These are phyloP conservation scores for Dipodomys ordii DNA, from an alignment of 2,113 vertebrate species.

Conservation along the genomic window DNA sequence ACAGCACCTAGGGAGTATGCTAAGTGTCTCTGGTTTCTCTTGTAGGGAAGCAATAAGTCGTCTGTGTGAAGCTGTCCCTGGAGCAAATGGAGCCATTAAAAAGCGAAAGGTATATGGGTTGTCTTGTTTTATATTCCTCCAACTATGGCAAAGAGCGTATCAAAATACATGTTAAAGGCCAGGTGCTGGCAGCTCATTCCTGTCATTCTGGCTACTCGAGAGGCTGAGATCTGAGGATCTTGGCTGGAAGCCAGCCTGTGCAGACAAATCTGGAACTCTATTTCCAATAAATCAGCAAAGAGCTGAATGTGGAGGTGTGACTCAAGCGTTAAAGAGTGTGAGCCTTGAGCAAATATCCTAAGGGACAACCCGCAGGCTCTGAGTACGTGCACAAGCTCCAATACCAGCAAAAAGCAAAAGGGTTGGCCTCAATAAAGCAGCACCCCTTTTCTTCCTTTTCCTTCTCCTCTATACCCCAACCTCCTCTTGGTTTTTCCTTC, in stretches of 20 bases:
- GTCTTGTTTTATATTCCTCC: constrained; percentile 49
- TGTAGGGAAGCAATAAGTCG: constrained; percentile 96
- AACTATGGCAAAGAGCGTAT: constrained; percentile 22
- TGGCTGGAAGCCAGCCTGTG: no score
- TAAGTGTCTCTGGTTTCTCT: constrained; percentile 79
- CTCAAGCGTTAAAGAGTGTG: no score
- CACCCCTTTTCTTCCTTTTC: background rate
- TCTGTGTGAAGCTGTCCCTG: constrained; percentile 91
- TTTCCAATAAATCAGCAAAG: no score
- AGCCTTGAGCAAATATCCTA: no score
- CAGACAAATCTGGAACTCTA: no score
- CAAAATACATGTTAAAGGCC: background rate
- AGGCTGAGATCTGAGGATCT: no score
- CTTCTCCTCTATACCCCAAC: background rate
- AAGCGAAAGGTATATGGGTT: constrained; percentile 89
- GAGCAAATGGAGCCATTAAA: constrained; percentile 89
- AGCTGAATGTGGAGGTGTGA: no score
- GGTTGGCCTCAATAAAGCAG: no score
- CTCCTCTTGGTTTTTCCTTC: background rate
- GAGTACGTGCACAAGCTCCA: no score
- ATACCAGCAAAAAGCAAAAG: background rate
- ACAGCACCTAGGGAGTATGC: background rate
- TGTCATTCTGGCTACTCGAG: no score
- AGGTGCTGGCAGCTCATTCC: background rate
- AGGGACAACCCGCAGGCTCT: no score